Base-by-base conservation (phyloP, 1,140 invertebrate genomes). In the Hermatobates lingyangjiaoensis region DNA sequence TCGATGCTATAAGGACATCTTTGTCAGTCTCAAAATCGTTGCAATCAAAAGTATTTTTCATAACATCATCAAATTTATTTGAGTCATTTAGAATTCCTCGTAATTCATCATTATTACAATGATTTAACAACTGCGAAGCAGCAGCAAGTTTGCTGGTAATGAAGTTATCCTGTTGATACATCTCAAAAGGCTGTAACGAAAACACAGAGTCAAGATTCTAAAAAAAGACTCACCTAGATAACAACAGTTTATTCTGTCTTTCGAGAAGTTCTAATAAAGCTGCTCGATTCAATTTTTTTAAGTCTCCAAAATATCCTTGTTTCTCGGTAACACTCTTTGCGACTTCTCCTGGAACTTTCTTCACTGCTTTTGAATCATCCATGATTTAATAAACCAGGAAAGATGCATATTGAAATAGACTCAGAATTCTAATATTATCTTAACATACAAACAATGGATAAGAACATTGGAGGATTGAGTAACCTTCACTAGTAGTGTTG, bases 71-170 rank as follows among this genome's bases (percentile, higher is more conserved):
- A 57, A 91, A 75, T 68, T 86, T 87, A 3, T 73, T 70, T 61
- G 91, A 86, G 64, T 90, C 74, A 60, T 89, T 85, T 12, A 92
- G 67, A 51, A 91, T 71, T 64, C 81, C 78, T 64, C 87, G 83
- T 1, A 92, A 64, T 65, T 92, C 83, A 27, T 86, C 81, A 47
- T 74, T 77, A 50, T 64, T 72, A 42, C 82, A 61, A 53, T 75
- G 71, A 15, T 71, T 62, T 20, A 83, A 60, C 14, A 75, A 61
- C 21, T 66, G 65, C 40, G 74, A 55, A 26, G 75, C 70, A 38
- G 64, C 63, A 20, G 39, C 5, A 5, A 42, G 14, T 18, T 42
- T 42, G 18, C 39, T 42, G 5, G 14, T 20, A 20, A 42, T 18
- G 18, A 18, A 42, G 21, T 20, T 42, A 20, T 42, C 39, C 5